phyloP scores from a whole-genome alignment of 2,888 invertebrate species.

The Zygothrica quintamaculata region DNA sequence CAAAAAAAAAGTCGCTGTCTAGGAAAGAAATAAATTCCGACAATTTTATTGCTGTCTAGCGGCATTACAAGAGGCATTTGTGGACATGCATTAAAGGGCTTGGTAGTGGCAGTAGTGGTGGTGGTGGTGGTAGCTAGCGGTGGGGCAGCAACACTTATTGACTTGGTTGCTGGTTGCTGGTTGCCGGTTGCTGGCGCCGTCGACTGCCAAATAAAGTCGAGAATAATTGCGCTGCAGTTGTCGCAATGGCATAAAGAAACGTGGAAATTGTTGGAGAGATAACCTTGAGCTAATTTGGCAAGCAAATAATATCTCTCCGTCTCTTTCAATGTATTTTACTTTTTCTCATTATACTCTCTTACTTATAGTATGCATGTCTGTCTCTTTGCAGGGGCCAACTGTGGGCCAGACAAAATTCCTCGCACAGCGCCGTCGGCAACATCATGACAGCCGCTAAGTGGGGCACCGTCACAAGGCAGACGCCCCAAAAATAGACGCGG shows the following conservation, averaged over 20 bases:
- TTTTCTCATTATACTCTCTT: slow-evolving; percentile 3
- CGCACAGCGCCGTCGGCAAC: slow-evolving; percentile 51
- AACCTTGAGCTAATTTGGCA: slow-evolving; percentile 80
- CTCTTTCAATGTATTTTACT: background rate
- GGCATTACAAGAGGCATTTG: slow-evolving; percentile 69
- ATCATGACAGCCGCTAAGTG: slow-evolving; percentile 79
- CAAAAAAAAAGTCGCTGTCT: slow-evolving; percentile 22
- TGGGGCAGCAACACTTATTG: slow-evolving; percentile 29
- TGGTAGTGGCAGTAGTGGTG: background rate
- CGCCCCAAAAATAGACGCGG: slow-evolving; percentile 75
- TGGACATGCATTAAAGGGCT: slow-evolving; percentile 10
- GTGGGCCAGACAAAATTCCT: slow-evolving; percentile 74
- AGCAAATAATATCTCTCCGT: slow-evolving; percentile 29
- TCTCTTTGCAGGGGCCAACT: slow-evolving; percentile 65
- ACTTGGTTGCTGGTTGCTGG: slow-evolving; percentile 38
- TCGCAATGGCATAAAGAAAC: slow-evolving; percentile 48
- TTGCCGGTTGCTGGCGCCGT: slow-evolving; percentile 54
- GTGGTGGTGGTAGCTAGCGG: background rate
- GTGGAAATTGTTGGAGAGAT: slow-evolving; percentile 60
- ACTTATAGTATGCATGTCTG: slow-evolving; percentile 20
- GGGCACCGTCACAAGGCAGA: slow-evolving; percentile 79
- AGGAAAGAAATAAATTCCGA: slow-evolving; percentile 62
- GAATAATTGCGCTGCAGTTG: slow-evolving; percentile 78
- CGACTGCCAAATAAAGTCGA: slow-evolving; percentile 66
- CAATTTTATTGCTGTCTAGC: slow-evolving; percentile 74